These are phyloP conservation scores for Pristionchus entomophagus DNA, from an alignment of 2,888 invertebrate genomes.

Conservation along the genomic window DNA sequence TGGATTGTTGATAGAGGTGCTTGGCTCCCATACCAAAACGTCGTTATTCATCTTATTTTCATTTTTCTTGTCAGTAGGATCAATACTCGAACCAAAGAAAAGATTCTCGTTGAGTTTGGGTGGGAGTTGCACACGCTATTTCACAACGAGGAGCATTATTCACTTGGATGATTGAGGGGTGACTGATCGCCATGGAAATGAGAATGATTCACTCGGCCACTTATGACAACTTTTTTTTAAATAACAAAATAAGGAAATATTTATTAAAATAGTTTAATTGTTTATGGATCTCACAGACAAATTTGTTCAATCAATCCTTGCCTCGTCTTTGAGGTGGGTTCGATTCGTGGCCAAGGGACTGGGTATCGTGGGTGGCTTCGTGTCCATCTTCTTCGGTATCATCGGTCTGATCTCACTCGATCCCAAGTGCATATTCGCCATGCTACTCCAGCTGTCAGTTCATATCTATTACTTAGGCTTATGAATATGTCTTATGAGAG, in stretches of 20 bases:
- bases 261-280: neutral
- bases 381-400: constrained; percentile 74
- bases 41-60: no score
- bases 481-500: neutral
- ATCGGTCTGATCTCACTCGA: constrained; percentile 70
- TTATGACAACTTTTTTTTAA: neutral
- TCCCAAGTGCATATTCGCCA: constrained; percentile 72
- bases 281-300: no score
- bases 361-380: constrained; percentile 74
- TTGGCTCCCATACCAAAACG: no score
- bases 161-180: neutral
- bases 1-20: no score
- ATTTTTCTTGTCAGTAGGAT: no score
- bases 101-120: neutral
- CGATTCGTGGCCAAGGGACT: constrained; percentile 74
- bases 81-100: no score
- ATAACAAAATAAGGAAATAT: neutral
- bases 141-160: constrained; percentile 23
- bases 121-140: neutral
- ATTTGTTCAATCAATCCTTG: no score
- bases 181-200: constrained; percentile 26
- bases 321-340: constrained; percentile 67
- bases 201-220: neutral
- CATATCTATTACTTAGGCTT: neutral
- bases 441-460: constrained; percentile 72